Conservation (phyloP, 2,113 vertebrate genomes). For the Prunella himalayana region DNA sequence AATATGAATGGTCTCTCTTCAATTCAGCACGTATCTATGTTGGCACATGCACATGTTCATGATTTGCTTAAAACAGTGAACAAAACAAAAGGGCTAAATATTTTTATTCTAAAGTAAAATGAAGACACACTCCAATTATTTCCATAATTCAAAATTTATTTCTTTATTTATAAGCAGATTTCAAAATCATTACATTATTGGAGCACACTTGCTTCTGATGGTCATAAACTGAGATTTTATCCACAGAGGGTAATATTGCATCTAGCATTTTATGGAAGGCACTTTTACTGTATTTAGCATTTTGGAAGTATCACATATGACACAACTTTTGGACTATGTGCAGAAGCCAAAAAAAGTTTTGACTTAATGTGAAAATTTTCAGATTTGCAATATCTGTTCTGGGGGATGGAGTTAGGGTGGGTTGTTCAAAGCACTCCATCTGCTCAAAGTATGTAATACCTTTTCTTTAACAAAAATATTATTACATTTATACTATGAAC, state of each 20-base stretch:
- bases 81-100: neutral
- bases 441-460: neutral
- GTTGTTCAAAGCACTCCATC: neutral
- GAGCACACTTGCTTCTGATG: neutral
- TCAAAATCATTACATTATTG: neutral
- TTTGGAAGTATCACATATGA: neutral
- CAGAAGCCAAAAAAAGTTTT: neutral
- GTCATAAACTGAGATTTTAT: neutral
- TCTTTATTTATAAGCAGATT: neutral
- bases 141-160: neutral
- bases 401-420: neutral
- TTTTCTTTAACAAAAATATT: neutral
- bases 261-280: neutral
- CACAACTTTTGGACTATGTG: neutral
- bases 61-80: neutral
- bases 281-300: neutral
- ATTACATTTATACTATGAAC: neutral
- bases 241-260: neutral
- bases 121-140: neutral
- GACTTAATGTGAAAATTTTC: neutral
- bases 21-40: neutral
- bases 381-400: neutral
- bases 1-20: neutral
- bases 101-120: neutral
- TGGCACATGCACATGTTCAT: neutral